A percentile compares a stretch with the other conserved stretches of the same genome.
phyloP scores from a whole-genome alignment of 2,888 invertebrate species.

The Eristalinus aeneus region DNA sequence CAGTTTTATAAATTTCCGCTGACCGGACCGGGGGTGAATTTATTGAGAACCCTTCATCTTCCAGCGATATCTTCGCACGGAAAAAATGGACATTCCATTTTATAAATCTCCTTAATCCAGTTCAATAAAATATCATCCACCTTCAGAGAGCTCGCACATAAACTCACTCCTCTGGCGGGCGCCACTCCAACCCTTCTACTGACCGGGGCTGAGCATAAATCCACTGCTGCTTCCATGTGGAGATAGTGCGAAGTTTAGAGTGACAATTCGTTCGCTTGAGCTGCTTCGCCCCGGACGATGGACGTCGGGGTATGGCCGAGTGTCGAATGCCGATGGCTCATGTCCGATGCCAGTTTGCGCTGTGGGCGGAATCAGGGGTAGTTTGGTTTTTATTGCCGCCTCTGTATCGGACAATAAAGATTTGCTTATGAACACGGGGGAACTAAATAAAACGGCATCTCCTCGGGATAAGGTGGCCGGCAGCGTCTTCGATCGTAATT shows the following conservation, averaged over 20 bases:
- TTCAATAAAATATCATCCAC: slow-evolving; percentile 64
- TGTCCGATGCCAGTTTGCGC: too few species aligned
- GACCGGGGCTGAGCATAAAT: slow-evolving; percentile 49
- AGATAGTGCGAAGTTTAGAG: slow-evolving; percentile 56
- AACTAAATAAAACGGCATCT: slow-evolving; percentile 26
- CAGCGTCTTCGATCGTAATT: slow-evolving; percentile 54
- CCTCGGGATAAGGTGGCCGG: slow-evolving; percentile 23
- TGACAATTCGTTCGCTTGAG: slow-evolving; percentile 63
- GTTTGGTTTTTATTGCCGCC: slow-evolving; percentile 39
- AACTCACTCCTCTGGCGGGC: slow-evolving; percentile 38
- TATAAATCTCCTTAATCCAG: slow-evolving; percentile 67
- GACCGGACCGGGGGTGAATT: slow-evolving; percentile 31
- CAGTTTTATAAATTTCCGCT: slow-evolving; percentile 41
- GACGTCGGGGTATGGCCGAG: neutral
- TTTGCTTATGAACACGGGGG: slow-evolving; percentile 47
- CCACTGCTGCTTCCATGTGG: slow-evolving; percentile 40
- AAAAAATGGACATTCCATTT: slow-evolving; percentile 58
- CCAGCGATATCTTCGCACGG: slow-evolving; percentile 42
- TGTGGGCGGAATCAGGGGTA: slow-evolving; percentile 5
- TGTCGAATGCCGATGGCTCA: neutral
- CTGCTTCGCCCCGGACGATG: slow-evolving; percentile 12
- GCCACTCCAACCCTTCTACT: slow-evolving; percentile 50
- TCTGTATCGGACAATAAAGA: slow-evolving; percentile 53
- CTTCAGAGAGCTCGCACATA: slow-evolving; percentile 34
- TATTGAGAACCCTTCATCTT: slow-evolving; percentile 61